Evolutionary conservation across 2,888 invertebrate species (phyloP).

Genomic region (Cephus runcator): DNA sequence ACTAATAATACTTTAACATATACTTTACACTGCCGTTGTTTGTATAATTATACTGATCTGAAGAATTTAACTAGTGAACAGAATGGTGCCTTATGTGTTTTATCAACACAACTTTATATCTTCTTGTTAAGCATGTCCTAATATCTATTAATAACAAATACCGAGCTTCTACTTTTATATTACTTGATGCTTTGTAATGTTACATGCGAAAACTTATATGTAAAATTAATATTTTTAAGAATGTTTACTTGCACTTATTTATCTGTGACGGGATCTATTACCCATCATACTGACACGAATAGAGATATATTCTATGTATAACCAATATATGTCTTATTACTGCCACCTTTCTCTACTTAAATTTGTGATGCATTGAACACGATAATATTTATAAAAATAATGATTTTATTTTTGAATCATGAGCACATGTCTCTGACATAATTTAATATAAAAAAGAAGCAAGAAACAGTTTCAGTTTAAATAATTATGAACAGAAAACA

Average conservation of each 20-base stretch:
- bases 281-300: not conserved
- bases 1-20: not conserved
- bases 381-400: not conserved
- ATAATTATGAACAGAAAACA: not conserved
- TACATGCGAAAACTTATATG: not conserved
- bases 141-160: conserved; percentile 11
- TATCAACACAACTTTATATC: conserved; percentile 21
- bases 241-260: not conserved
- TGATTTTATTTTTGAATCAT: not conserved
- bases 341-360: not conserved
- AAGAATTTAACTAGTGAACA: conserved; percentile 5
- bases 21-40: conserved; percentile 41
- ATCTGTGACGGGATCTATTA: not conserved
- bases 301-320: not conserved
- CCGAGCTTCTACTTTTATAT: conserved; percentile 23
- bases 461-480: not conserved
- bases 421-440: not conserved
- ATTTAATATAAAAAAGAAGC: not conserved
- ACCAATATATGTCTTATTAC: not conserved
- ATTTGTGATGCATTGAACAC: not conserved
- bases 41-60: not conserved
- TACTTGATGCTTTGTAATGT: not conserved
- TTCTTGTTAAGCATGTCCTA: conserved; percentile 4
- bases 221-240: conserved; percentile 1
- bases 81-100: conserved; percentile 39